Base-by-base conservation (phyloP, 2,888 invertebrate species). In the Blastobasis lacticolella region DNA sequence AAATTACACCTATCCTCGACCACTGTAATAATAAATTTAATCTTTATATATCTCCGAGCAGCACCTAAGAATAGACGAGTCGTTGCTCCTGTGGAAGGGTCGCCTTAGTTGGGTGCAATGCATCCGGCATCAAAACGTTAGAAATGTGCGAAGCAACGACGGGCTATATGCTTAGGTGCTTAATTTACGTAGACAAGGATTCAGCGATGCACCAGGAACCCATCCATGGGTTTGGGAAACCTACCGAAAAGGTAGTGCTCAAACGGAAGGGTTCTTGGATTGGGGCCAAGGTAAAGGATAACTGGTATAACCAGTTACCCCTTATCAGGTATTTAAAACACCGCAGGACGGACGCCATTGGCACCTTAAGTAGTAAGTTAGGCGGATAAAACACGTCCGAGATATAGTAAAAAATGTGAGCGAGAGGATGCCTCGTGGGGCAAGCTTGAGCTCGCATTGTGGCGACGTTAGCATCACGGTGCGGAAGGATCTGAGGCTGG, bases 191-290 rank as follows among this genome's bases (percentile, higher is more conserved):
- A 2, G 57, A 55, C 7, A 51, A 51, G 38, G n/a, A 54, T 9
- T 41, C 47, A 4, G 9, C 46, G 4, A 48, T 48, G 10, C 36
- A 44, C 40, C 42, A 55, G 37, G 46, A 48, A 23, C 6, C 54
- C 23, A 46, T 56, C 9, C 44, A 51, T 51, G 57, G 56, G 44
- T 58, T 57, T 54, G 41, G 37, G 7, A 52, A 46, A 52, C 51
- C 55, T 45, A 64, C 64, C 6, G 53, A 56, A 1, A 60, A 60
- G 51, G 52, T 55, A 38, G 59, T 62, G 3, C 46, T 60, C 0
- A 44, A 55, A 43, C 51, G 59, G 5, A 53, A 59, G 53, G 10
- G 56, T 44, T 56, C 46, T 5, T 60, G 42, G 50, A 44, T 59
- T 36, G 53, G 51, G 23, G 48, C 42, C n/a, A 59, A 60, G 5